phyloP scores from a whole-genome alignment of 2,113 vertebrate genomes.

The Sterrhoptilus dennistouni region DNA sequence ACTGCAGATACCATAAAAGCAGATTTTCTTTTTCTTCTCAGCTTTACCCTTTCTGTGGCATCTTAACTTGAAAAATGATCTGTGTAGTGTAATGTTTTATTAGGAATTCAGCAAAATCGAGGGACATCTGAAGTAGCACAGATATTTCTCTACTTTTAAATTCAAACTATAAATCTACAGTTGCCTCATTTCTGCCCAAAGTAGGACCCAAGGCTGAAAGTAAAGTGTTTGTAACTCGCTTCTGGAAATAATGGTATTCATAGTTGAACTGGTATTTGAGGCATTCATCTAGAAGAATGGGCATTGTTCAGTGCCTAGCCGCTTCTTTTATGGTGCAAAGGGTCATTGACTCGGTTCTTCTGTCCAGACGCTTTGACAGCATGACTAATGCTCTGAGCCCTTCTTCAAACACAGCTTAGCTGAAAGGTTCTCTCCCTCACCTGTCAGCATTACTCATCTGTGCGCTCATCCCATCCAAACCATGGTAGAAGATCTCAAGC shows the following conservation, averaged over 20 bases:
- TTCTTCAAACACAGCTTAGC: neutral
- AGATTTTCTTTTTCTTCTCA: neutral
- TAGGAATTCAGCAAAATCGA: neutral
- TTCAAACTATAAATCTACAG: neutral
- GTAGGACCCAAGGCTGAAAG: neutral
- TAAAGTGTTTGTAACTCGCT: neutral
- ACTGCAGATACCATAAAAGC: neutral
- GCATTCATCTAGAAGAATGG: slow-evolving; percentile 13
- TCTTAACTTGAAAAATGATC: neutral
- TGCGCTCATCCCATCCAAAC: neutral
- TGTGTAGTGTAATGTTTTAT: neutral
- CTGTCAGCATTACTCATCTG: neutral
- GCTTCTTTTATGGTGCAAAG: neutral
- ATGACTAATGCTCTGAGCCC: neutral
- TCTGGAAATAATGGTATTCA: neutral
- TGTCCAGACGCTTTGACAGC: neutral
- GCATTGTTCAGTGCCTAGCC: neutral
- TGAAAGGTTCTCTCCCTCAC: neutral
- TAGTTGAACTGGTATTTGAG: neutral
- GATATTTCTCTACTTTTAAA: neutral
- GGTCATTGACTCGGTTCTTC: neutral
- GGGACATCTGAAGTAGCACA: neutral
- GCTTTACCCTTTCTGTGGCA: neutral
- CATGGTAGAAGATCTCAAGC: neutral
- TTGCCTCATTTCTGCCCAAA: neutral